These are phyloP conservation scores for Panopea generosa DNA, from an alignment of 2,888 invertebrate genomes.

Conservation along the genomic window DNA sequence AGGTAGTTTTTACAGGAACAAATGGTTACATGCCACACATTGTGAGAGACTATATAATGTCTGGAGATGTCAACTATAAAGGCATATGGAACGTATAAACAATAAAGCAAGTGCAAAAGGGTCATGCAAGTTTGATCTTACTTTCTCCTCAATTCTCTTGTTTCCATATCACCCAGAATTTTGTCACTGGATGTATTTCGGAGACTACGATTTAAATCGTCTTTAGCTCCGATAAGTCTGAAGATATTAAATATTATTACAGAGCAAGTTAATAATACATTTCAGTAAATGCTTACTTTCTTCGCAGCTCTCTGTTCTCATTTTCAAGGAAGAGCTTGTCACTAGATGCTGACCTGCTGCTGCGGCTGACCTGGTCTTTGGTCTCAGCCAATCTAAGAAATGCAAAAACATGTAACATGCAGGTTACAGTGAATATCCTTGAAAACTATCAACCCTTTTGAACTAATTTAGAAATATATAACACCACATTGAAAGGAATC, in stretches of 20 bases:
- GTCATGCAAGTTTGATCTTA: conserved; percentile 69
- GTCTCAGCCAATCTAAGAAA: conserved; percentile 75
- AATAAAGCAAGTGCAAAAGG: conserved; percentile 41
- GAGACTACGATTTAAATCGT: conserved; percentile 80
- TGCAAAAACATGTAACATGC: not conserved
- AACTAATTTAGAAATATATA: no score
- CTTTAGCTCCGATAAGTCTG: conserved; percentile 82
- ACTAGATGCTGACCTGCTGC: conserved; percentile 62
- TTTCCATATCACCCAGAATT: conserved; percentile 83
- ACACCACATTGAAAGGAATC: no score
- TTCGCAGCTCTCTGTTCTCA: conserved; percentile 78
- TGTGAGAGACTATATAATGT: no score
- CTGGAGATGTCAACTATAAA: conserved; percentile 23
- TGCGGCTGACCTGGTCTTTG: conserved; percentile 70
- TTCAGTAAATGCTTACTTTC: conserved; percentile 72
- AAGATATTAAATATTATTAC: conserved; percentile 30
- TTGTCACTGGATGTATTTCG: conserved; percentile 82
- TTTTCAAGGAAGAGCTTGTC: conserved; percentile 81
- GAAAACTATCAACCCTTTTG: no score
- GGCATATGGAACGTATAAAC: conserved; percentile 4
- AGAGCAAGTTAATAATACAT: conserved; percentile 29
- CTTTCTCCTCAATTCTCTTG: conserved; percentile 81
- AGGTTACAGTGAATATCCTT: no score
- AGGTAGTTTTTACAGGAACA: no score
- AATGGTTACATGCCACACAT: no score